Conservation (phyloP, 1,140 invertebrate species). For the Leptinotarsa undecemlineata region DNA sequence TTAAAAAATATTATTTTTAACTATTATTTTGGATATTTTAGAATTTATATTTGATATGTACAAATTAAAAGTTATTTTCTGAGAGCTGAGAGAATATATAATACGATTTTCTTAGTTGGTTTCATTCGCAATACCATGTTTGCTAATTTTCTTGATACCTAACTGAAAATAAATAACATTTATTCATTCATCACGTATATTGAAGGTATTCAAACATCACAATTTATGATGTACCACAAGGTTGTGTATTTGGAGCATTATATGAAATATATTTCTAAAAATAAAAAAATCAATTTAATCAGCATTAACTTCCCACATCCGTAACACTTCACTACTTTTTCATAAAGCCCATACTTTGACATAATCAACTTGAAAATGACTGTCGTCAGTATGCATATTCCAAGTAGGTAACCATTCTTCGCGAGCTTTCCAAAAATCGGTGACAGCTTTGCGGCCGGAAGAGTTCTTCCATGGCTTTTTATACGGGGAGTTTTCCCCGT, state of each 20-base stretch:
- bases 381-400: constrained; percentile 52
- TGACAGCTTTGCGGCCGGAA: constrained; percentile 39
- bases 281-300: not conserved
- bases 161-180: too few relatives aligned
- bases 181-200: too few relatives aligned
- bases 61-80: not conserved
- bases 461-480: constrained; percentile 58
- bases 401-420: constrained; percentile 60
- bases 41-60: not conserved
- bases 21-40: not conserved
- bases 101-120: constrained; percentile 57
- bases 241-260: too few relatives aligned
- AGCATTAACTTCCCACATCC: not conserved
- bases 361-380: constrained; percentile 64
- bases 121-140: not conserved
- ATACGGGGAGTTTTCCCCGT: constrained; percentile 37
- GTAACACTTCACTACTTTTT: constrained; percentile 33
- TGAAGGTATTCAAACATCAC: too few relatives aligned
- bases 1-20: not conserved
- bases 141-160: too few relatives aligned
- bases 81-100: constrained; percentile 47
- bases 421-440: constrained; percentile 58
- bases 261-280: not conserved
- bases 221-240: too few relatives aligned
- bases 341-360: constrained; percentile 61